Evolutionary conservation across 2,797 vertebrate genomes (phyloP), one percentile per base, ranked within the genome.

Genomic region (Sebastes elongatus): DNA sequence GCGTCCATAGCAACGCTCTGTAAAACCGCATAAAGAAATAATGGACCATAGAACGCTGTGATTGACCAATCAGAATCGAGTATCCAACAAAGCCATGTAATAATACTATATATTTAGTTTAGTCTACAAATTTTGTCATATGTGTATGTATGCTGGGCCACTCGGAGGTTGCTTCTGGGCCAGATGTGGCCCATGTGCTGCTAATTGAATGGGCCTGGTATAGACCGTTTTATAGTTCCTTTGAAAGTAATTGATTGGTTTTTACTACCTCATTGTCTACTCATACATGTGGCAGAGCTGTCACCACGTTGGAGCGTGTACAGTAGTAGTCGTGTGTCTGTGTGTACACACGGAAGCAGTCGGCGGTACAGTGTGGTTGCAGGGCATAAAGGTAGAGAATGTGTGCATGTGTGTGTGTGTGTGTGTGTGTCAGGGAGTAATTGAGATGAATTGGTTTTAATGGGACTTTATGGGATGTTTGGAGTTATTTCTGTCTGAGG

Each of bases 401-500:
- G 30, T 67, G 23, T 75, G 79, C 32, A 42, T 80, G 42, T 60
- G 16, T 68, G 76, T 67, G 66, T 76, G 73, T 61, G 80, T 67
- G 78, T 76, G 80, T 65, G 78, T 76, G 77, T 80, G 71, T 86
- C 66, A 80, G 82, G 72, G 82, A 90, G 85, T 92, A 92, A 93
- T 92, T 94, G 89, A 88, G 86, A 93, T 91, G 80, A 94, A 93
- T 93, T 92, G 78, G 83, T 81, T 95, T 94, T 93, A 94, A 93
- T 93, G 84, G 78, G 85, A 75, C 85, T 93, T 94, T 93, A 92
- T 95, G 90, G 88, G 80, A 91, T 92, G 90, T 94, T 92, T 80
- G 81, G 82, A 92, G 89, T 90, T 94, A 93, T 95, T 95, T 95
- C 85, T 90, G 91, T 93, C 90, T 91, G 87, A 93, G 93, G 91